A percentile compares a stretch with the other conserved stretches of the same genome.
These are phyloP conservation scores for Athene cunicularia DNA, from an alignment of 2,113 vertebrate species.

Conservation along the genomic window DNA sequence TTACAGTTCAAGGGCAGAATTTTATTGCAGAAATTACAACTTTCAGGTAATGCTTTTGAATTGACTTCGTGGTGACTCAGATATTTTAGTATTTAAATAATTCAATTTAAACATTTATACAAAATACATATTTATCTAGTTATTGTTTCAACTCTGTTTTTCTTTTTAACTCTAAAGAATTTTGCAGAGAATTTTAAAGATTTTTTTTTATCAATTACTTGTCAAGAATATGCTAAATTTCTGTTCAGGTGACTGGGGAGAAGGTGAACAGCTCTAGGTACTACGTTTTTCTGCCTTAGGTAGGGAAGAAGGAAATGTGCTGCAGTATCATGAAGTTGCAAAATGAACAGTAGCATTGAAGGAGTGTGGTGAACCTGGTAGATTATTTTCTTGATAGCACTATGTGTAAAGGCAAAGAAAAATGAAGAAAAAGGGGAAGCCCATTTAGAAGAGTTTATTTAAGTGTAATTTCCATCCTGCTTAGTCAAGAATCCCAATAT, in stretches of 20 bases:
- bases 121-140: too few species aligned
- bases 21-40: neutral
- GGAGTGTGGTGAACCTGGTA: neutral
- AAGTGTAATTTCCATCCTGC: neutral
- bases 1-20: neutral
- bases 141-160: neutral
- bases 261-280: neutral
- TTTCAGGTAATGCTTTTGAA: neutral
- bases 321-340: neutral
- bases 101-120: too few species aligned
- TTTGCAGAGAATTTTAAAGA: neutral
- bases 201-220: neutral
- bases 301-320: neutral
- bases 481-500: neutral
- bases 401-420: neutral
- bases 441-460: neutral
- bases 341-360: neutral
- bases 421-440: neutral
- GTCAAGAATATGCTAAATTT: neutral
- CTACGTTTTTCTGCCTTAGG: neutral
- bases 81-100: neutral
- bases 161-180: neutral
- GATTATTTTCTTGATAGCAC: neutral
- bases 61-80: neutral
- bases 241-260: neutral